Base-by-base conservation (phyloP, 2,888 invertebrate genomes). In the Athripsodes cinereus region DNA sequence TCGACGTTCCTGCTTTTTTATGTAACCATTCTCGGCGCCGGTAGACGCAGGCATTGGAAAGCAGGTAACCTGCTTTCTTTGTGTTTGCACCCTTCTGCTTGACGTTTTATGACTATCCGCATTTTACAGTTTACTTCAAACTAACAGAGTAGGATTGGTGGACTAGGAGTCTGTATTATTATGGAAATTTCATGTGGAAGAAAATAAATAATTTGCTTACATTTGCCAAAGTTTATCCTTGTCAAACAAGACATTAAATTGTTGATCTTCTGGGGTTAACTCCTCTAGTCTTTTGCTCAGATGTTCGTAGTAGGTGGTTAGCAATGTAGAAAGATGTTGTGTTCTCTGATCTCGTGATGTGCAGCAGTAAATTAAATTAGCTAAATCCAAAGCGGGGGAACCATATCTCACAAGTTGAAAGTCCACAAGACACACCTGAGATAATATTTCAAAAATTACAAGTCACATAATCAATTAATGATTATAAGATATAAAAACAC, bases 361-460 rank as follows among this genome's bases (percentile, higher is more conserved):
- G 65, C 87, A 88, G 62, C 86, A 80, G 66, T 84, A 87, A 60
- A 87, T 70, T 22, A 88, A 70, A 72, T 82, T 85, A 1, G 81
- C 82, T 65, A 88, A 72, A 69, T 88, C 88, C 49, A 87, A 70
- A 0, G 85, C 83, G 51, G 85, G 82, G 0, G 88, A 87, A 22
- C 85, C 85, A 65, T 87, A 86, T 16, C 88, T 81, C 19, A 81
- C 82, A 55, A 85, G 69, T 71, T 88, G 88, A 69, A 88, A 88
- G 68, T 88, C 88, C 22, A 88, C 82, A 52, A 88, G 73, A 66
- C 80, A 84, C 69, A 86, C 81, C 86, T 86, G 71, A 66, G 68
- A 52, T 8, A 20, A n/a, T n/a, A n/a, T n/a, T n/a, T n/a, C n/a
- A 34, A 34, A 34, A 10, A 34, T 34, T 34, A 34, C 34, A 10